phyloP scores from a whole-genome alignment of 2,888 invertebrate genomes.

The Xanthia togata region DNA sequence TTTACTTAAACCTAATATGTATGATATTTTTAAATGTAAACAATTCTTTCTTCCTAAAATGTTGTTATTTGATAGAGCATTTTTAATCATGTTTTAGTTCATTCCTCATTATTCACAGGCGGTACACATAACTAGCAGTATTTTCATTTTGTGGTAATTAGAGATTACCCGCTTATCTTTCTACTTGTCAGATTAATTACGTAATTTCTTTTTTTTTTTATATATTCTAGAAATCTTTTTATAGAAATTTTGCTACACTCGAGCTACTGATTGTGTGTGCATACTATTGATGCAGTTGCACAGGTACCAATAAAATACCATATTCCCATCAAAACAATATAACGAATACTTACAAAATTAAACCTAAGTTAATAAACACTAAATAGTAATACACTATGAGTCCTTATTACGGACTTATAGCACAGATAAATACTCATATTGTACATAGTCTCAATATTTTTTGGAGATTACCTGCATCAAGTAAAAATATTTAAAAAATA shows the following conservation, averaged over 20 bases:
- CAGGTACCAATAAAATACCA: neutral
- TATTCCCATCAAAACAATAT: too few species aligned
- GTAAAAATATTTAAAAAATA: too few species aligned
- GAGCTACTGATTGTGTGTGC: too few species aligned
- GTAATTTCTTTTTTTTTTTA: neutral
- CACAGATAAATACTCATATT: too few species aligned
- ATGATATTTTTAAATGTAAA: neutral
- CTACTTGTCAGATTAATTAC: constrained; percentile 15
- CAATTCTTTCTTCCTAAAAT: neutral
- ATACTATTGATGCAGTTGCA: neutral
- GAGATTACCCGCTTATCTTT: constrained; percentile 19
- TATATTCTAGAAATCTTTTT: neutral
- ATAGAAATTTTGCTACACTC: neutral
- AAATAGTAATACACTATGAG: too few species aligned
- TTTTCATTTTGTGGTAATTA: constrained; percentile 23
- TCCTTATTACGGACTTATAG: too few species aligned
- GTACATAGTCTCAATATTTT: too few species aligned
- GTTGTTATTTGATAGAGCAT: neutral
- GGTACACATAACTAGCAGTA: neutral
- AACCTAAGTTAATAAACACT: too few species aligned
- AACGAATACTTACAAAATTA: too few species aligned
- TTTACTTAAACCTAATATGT: neutral
- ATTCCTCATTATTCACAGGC: neutral
- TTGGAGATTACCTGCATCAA: too few species aligned
- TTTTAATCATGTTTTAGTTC: constrained; percentile 1